A percentile compares a stretch with the other conserved stretches of the same genome.
phyloP scores from a whole-genome alignment of 2,113 vertebrate genomes.

The Microtus montanus region DNA sequence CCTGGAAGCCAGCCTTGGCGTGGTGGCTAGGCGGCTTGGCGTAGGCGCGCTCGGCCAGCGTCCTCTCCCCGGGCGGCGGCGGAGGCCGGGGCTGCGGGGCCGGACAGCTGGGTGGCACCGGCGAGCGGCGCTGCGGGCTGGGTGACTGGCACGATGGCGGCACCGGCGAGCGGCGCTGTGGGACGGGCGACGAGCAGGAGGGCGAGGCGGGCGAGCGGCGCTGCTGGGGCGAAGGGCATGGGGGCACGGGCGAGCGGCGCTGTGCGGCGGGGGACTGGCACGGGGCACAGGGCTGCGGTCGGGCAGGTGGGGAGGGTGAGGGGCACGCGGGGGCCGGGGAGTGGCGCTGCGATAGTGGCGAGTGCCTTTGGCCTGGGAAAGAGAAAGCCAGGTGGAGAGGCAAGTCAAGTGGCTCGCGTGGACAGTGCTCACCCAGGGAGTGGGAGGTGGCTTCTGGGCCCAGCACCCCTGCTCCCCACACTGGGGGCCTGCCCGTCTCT shows the following conservation, averaged over 20 bases:
- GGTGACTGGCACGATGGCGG: conserved; percentile 87
- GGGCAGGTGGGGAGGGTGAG: conserved; percentile 85
- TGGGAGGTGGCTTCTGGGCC: neutral
- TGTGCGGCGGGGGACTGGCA: conserved; percentile 85
- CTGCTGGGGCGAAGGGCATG: conserved; percentile 84
- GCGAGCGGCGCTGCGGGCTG: conserved; percentile 91
- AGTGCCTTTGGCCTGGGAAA: conserved; percentile 90
- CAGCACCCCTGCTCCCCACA: neutral
- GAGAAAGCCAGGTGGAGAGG: neutral
- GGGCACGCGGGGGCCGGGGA: conserved; percentile 83
- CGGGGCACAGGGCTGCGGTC: conserved; percentile 86
- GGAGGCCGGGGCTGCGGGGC: conserved; percentile 87
- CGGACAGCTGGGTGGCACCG: conserved; percentile 86
- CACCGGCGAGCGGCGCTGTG: conserved; percentile 85
- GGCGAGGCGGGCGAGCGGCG: conserved; percentile 90
- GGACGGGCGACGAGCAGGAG: conserved; percentile 86
- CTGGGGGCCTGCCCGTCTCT: neutral
- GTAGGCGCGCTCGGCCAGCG: conserved; percentile 89
- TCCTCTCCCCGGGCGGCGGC: conserved; percentile 88
- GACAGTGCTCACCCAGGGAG: neutral
- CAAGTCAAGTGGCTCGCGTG: neutral
- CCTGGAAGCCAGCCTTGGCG: conserved; percentile 95
- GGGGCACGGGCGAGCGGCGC: conserved; percentile 80
- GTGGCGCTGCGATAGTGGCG: conserved; percentile 85
- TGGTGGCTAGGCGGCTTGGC: conserved; percentile 93